Evolutionary conservation across 2,888 invertebrate genomes (phyloP), one percentile per base, ranked within the genome.

Genomic region (Apodemia hepburni): DNA sequence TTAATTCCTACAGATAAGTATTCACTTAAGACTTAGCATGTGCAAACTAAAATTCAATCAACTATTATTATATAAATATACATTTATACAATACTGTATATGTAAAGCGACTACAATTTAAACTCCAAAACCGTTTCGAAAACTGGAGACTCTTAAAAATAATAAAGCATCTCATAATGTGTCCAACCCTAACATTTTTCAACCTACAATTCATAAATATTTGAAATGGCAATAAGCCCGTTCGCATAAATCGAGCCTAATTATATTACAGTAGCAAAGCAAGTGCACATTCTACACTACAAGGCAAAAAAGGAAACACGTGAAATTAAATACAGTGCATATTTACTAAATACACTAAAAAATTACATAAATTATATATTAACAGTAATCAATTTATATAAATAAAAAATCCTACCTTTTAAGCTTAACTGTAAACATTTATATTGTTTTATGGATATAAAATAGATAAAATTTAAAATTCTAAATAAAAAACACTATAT

Each of bases 211-310:
- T 45, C n/a, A 45, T n/a, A 45, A 45, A 12, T 45, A n/a, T 15
- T n/a, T 45, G 45, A 12, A 45, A 45, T 45, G n/a, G 6, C 45
- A 45, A 45, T 1, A 45, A 45, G n/a, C 6, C n/a, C n/a, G 45
- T 45, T 7, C n/a, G 45, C n/a, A 45, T n/a, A 45, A 45, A 29
- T 35, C 9, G 18, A 22, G 45, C 45, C 45, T 59, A 15, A 27
- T 60, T 35, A 18, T 22, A 15, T 29, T 61, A 58, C 42, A 33
- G 38, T 11, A 33, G 58, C 58, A 33, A 62, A 62, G 62, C 62
- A 5, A 18, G 61, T 45, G 57, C 45, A 47, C 61, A 61, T 61
- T 47, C 58, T 47, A 58, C 33, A 58, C 62, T 58, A 61, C 47
- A 61, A 22, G 6, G 15, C 45, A 59, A 42, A 59, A 38, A 58